These are phyloP conservation scores for Tamandua tetradactyla DNA, from an alignment of 2,797 vertebrate genomes.

Conservation along the genomic window DNA sequence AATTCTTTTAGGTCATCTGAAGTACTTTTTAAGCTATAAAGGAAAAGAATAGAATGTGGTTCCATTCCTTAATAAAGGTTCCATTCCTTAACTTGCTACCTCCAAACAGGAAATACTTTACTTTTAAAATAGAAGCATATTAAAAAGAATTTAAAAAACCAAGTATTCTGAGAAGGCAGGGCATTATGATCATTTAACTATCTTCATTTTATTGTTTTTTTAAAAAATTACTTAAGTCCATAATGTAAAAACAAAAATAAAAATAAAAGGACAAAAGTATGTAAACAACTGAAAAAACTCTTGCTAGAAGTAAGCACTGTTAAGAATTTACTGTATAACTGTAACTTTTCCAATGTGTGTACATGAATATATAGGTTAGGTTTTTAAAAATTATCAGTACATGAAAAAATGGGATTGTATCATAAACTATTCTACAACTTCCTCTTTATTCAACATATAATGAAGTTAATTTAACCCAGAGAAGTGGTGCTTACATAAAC, in stretches of 20 bases:
- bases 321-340: background rate
- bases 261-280: background rate
- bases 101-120: constrained; percentile 44
- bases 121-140: constrained; percentile 1
- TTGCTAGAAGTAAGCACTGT: background rate
- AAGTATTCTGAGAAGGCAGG: constrained; percentile 25
- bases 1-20: constrained; percentile 27
- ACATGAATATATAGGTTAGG: background rate
- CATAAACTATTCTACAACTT: constrained; percentile 2
- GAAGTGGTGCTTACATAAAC: background rate
- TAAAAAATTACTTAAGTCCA: background rate
- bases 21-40: background rate
- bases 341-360: background rate
- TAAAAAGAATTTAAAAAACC: constrained; percentile 32
- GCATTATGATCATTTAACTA: constrained; percentile 32
- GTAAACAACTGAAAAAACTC: background rate
- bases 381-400: background rate
- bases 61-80: background rate
- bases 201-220: background rate
- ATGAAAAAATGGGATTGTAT: background rate
- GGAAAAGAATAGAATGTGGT: background rate
- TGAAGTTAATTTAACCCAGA: background rate
- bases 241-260: background rate
- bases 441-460: background rate
- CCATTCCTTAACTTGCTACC: background rate